Percentiles rank a stretch among this genome's conserved stretches.
Conservation (phyloP, 2,888 invertebrate genomes). For the Yponomeuta cagnagella region DNA sequence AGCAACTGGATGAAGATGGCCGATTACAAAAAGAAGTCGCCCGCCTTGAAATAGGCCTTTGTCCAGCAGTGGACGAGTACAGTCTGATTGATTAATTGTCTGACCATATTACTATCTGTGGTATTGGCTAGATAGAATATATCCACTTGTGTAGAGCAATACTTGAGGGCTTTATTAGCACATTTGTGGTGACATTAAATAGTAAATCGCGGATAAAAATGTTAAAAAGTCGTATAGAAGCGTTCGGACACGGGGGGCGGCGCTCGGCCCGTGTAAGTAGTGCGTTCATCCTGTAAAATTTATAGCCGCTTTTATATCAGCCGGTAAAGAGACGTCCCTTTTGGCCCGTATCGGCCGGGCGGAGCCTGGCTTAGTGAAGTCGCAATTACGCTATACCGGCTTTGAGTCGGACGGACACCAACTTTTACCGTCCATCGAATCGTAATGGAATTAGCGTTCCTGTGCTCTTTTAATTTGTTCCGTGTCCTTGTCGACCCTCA, state of each 20-base stretch:
- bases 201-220: constrained; percentile 7
- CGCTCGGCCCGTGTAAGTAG: constrained; percentile 67
- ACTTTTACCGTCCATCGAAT: constrained; percentile 74
- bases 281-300: constrained; percentile 76
- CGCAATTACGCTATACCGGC: constrained; percentile 75
- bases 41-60: too few species aligned
- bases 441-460: constrained; percentile 73
- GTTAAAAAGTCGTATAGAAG: constrained; percentile 19
- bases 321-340: constrained; percentile 71
- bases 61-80: too few species aligned
- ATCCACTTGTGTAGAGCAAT: too few species aligned
- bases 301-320: constrained; percentile 75
- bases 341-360: constrained; percentile 68
- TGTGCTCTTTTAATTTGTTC: constrained; percentile 71
- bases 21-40: too few species aligned
- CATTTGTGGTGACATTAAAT: not conserved
- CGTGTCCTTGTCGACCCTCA: constrained; percentile 36
- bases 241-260: constrained; percentile 33
- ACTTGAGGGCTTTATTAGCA: not conserved
- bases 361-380: constrained; percentile 72
- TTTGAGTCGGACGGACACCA: constrained; percentile 65
- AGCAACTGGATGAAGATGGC: too few species aligned
- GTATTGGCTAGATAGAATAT: too few species aligned
- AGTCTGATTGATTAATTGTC: too few species aligned
- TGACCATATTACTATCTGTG: too few species aligned